Conservation (phyloP, 2,797 vertebrate species). For the Squalus acanthias region DNA sequence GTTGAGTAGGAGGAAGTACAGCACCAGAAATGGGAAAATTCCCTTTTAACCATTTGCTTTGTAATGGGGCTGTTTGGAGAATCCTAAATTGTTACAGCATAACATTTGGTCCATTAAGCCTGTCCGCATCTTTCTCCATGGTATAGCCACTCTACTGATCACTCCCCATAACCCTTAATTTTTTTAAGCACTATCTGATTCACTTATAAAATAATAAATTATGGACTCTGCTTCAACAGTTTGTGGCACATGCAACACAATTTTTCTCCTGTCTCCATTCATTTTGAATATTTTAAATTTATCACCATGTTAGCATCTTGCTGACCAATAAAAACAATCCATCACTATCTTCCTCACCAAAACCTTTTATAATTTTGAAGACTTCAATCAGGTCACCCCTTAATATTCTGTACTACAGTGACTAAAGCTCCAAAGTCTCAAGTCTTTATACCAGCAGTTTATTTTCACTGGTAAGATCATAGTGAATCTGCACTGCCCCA, state of each 20-base stretch:
- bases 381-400: not conserved
- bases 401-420: not conserved
- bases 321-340: not conserved
- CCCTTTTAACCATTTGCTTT: not conserved
- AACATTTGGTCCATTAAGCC: not conserved
- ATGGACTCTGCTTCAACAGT: not conserved
- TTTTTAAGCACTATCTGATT: not conserved
- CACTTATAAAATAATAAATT: not conserved
- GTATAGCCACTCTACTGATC: not conserved
- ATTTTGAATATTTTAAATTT: not conserved
- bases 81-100: not conserved
- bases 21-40: not conserved
- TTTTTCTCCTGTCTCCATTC: not conserved
- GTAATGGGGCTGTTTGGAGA: not conserved
- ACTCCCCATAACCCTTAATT: not conserved
- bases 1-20: not conserved
- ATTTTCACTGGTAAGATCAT: too few relatives aligned
- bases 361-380: not conserved
- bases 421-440: not conserved
- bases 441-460: not conserved
- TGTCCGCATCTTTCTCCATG: not conserved
- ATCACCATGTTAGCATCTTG: not conserved
- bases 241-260: not conserved
- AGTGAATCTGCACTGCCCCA: not conserved
- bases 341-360: too few relatives aligned